Evolutionary conservation across 1,140 invertebrate species (phyloP).

Genomic region (Philopotamus ludificatus): DNA sequence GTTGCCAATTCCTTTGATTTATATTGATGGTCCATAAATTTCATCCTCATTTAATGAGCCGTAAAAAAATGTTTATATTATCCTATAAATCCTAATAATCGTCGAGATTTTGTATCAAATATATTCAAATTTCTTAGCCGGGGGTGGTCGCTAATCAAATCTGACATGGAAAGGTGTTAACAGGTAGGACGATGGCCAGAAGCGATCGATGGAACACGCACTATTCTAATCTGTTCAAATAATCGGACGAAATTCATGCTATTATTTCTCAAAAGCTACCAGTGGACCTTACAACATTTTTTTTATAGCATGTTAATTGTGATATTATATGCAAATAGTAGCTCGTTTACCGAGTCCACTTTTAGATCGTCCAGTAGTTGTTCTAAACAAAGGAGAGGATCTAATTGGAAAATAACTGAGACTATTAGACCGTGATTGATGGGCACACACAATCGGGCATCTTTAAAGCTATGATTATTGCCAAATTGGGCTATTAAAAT

Average conservation of each 20-base stretch:
- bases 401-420: constrained; percentile 28
- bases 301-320: constrained; percentile 16
- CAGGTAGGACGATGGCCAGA: neutral
- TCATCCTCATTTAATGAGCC: too few species aligned
- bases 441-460: constrained; percentile 14
- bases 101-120: neutral
- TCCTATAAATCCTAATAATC: too few species aligned
- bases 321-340: constrained; percentile 30
- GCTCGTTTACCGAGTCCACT: constrained; percentile 7
- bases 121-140: constrained; percentile 7
- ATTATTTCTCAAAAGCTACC: too few species aligned
- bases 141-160: constrained; percentile 25
- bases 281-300: constrained; percentile 9
- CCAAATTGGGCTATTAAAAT: constrained; percentile 31
- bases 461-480: constrained; percentile 33
- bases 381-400: constrained; percentile 16
- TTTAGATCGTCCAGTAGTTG: constrained; percentile 22
- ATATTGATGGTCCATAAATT: too few species aligned
- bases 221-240: constrained; percentile 9
- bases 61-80: too few species aligned
- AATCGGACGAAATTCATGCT: constrained; percentile 2
- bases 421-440: constrained; percentile 26
- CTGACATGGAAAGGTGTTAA: constrained; percentile 24
- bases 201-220: neutral
- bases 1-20: too few species aligned